Conservation (phyloP, 2,113 vertebrate genomes). For the Pica pica region DNA sequence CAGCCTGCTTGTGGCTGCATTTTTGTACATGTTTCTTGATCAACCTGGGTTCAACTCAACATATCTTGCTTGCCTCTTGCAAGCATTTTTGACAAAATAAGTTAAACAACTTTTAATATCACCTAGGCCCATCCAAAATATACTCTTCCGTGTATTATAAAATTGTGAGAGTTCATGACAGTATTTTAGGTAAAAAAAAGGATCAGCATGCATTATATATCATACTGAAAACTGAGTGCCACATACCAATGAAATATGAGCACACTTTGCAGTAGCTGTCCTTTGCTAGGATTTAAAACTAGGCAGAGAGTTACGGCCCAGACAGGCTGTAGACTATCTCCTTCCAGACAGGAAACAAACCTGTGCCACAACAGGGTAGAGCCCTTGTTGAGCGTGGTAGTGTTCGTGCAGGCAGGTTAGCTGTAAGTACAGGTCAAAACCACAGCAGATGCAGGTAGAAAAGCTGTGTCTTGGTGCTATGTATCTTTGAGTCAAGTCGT, state of each 20-base stretch:
- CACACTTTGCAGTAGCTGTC: background rate
- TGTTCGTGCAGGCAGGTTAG: background rate
- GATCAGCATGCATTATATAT: background rate
- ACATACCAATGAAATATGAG: background rate
- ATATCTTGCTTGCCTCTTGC: background rate
- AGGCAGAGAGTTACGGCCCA: background rate
- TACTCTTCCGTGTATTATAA: background rate
- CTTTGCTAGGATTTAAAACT: background rate
- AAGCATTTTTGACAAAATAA: background rate
- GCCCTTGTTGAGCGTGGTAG: background rate
- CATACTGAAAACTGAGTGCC: background rate
- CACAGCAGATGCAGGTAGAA: background rate
- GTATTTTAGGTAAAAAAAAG: background rate
- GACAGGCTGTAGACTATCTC: background rate
- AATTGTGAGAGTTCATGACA: background rate
- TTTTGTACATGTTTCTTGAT: background rate
- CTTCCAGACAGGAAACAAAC: background rate
- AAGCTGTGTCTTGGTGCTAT: background rate
- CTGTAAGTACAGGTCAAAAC: background rate
- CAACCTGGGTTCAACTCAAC: background rate
- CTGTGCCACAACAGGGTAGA: background rate
- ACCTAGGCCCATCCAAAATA: background rate
- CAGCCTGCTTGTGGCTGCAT: background rate
- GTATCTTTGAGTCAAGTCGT: background rate
- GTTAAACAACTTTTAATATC: background rate